Evolutionary conservation across 2,888 invertebrate genomes (phyloP), one percentile per base, ranked within the genome.

Genomic region (Stratiomys singularior): DNA sequence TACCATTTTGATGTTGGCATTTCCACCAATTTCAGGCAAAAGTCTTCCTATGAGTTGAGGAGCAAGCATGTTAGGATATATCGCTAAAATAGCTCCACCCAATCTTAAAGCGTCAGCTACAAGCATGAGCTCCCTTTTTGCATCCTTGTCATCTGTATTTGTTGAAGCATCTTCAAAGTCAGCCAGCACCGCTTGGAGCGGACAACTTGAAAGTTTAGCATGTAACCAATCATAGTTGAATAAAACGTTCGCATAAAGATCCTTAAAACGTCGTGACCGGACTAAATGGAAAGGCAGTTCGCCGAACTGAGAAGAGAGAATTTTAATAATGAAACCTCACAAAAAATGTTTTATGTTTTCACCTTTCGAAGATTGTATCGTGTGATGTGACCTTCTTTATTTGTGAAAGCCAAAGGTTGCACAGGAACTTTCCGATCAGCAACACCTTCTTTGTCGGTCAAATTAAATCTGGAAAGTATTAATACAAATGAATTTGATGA

Each of bases 171-270:
- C 98, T 87, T 99, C 98, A 83, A 97, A 98, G 87, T 99, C 99
- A 4, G 96, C 94, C 7, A 99, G 88, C 0, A 98, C 94, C 0
- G 97, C 94, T 86, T 98, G 98, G 15, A 99, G 89, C 0, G 99
- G 98, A 85, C 98, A 98, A 83, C 97, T 96, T 81, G 94, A 94
- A 0, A 98, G 89, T 85, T 99, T 99, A 0, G 98, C 97, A 85
- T 98, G 97, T 0, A 99, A 89, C 97, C 98, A 99, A 83, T 96
- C 94, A 85, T 98, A 99, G 87, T 98, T 98, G 88, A 99, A 99
- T 0, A 99, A 89, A 0, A 98, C 98, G 84, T 97, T 92, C 58
- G 93, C 93, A 84, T 96, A 96, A 18, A 99, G 88, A 86, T 98
- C 97, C 76, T 94, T 93, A 84, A 96, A 95, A 46, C 98, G 91